phyloP scores from a whole-genome alignment of 2,888 invertebrate species.

The Yponomeuta plumbellus region DNA sequence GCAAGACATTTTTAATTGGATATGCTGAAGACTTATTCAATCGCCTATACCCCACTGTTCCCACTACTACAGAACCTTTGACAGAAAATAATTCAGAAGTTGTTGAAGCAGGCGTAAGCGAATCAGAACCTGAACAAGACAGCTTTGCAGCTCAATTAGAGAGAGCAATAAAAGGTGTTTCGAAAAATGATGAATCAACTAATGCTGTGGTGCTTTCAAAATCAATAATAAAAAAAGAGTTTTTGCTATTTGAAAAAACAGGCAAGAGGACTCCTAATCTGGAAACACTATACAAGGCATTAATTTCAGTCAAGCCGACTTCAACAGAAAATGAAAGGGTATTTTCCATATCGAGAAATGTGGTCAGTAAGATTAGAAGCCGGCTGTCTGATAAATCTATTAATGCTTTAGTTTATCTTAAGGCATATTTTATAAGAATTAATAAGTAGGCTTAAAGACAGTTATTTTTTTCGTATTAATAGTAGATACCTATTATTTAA shows the following conservation, averaged over 20 bases:
- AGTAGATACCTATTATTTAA: conserved; percentile 16
- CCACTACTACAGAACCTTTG: conserved; percentile 15
- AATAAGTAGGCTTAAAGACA: too few species aligned
- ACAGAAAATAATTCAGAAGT: conserved; percentile 18
- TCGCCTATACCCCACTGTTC: conserved; percentile 19
- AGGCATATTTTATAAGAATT: too few species aligned
- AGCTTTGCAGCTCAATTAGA: conserved; percentile 22
- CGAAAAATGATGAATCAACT: conserved; percentile 22
- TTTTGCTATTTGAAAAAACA: conserved; percentile 24
- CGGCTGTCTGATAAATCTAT: too few species aligned
- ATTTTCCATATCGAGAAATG: conserved; percentile 22
- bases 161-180: conserved; percentile 24
- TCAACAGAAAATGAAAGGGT: too few species aligned
- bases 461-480: not conserved
- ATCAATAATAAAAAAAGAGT: conserved; percentile 24
- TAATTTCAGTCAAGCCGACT: conserved; percentile 25
- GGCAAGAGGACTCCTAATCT: conserved; percentile 25
- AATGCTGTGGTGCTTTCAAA: conserved; percentile 21
- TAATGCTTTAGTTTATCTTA: too few species aligned
- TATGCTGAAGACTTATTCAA: conserved; percentile 18
- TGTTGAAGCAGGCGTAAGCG: conserved; percentile 19
- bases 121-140: conserved; percentile 23
- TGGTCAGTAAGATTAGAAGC: conserved; percentile 19
- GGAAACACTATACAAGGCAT: conserved; percentile 23
- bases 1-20: conserved; percentile 23